phyloP scores from a whole-genome alignment of 1,140 invertebrate species.

The Neodiprion pinetum region DNA sequence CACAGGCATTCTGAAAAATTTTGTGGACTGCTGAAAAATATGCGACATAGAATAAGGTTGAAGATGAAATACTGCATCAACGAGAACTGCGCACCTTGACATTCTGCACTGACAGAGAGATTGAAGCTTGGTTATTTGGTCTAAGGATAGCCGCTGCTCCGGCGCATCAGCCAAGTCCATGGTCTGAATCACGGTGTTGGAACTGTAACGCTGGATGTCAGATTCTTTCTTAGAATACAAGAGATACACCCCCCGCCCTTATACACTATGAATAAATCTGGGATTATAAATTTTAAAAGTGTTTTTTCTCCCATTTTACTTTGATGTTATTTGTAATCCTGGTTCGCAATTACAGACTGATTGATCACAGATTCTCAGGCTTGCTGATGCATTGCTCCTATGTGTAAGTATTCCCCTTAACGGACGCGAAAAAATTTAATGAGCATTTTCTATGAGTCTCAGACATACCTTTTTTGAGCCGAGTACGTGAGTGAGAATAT shows the following conservation, averaged over 20 bases:
- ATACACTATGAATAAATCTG: neutral
- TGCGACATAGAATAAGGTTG: neutral
- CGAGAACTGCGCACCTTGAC: constrained; percentile 41
- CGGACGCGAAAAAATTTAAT: too few relatives aligned
- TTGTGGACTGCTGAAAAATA: constrained; percentile 11
- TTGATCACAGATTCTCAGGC: too few relatives aligned
- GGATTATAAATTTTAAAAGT: too few relatives aligned
- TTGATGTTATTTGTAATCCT: too few relatives aligned
- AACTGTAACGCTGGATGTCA: neutral
- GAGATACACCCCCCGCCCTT: neutral
- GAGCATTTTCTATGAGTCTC: too few relatives aligned
- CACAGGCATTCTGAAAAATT: constrained; percentile 68
- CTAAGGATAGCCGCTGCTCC: constrained; percentile 35
- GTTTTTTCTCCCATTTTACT: too few relatives aligned
- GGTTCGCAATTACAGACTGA: too few relatives aligned
- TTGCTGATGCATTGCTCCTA: too few relatives aligned
- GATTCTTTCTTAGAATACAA: constrained; percentile 4
- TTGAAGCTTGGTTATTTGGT: constrained; percentile 44
- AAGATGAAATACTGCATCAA: neutral
- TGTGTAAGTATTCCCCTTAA: too few relatives aligned
- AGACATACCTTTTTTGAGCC: constrained; percentile 48
- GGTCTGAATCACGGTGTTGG: constrained; percentile 36
- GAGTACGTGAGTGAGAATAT: constrained; percentile 53
- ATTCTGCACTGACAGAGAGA: constrained; percentile 50
- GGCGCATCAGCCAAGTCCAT: constrained; percentile 38